These are phyloP conservation scores for Odontocolon sp. DNA, from an alignment of 2,888 invertebrate species.

Conservation along the genomic window DNA sequence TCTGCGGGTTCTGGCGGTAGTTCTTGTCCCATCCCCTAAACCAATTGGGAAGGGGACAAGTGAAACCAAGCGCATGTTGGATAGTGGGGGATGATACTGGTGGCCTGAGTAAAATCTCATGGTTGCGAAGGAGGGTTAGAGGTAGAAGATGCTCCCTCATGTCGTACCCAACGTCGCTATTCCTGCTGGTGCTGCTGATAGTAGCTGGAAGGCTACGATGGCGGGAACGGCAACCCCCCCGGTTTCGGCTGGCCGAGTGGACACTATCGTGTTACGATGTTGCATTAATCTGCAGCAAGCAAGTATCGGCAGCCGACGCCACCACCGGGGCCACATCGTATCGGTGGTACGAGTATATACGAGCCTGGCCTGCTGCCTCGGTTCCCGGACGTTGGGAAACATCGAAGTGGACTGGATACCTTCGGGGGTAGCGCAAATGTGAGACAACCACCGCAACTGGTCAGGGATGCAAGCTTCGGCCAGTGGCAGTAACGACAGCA, in stretches of 20 bases:
- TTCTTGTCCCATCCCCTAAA: constrained; percentile 14
- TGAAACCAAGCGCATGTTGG: constrained; percentile 51
- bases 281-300: constrained; percentile 76
- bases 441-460: constrained; percentile 23
- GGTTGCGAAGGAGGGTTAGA: constrained; percentile 46
- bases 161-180: constrained; percentile 9
- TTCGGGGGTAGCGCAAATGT: constrained; percentile 22
- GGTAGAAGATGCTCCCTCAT: constrained; percentile 15
- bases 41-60: constrained; percentile 29
- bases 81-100: constrained; percentile 7
- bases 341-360: constrained; percentile 13
- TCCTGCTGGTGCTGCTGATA: constrained; percentile 26
- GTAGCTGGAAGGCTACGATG: constrained; percentile 33
- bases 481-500: constrained; percentile 40
- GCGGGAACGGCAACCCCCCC: constrained; percentile 44
- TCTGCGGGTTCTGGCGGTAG: constrained; percentile 57
- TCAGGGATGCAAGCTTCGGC: constrained; percentile 37
- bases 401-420: constrained; percentile 17
- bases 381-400: constrained; percentile 14
- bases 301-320: constrained; percentile 74
- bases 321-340: constrained; percentile 29
- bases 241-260: constrained; percentile 73
- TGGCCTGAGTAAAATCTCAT: constrained; percentile 50
- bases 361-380: constrained; percentile 27
- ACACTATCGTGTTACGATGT: constrained; percentile 75